phyloP scores from a whole-genome alignment of 2,113 vertebrate genomes.

The Odontesthes bonariensis region DNA sequence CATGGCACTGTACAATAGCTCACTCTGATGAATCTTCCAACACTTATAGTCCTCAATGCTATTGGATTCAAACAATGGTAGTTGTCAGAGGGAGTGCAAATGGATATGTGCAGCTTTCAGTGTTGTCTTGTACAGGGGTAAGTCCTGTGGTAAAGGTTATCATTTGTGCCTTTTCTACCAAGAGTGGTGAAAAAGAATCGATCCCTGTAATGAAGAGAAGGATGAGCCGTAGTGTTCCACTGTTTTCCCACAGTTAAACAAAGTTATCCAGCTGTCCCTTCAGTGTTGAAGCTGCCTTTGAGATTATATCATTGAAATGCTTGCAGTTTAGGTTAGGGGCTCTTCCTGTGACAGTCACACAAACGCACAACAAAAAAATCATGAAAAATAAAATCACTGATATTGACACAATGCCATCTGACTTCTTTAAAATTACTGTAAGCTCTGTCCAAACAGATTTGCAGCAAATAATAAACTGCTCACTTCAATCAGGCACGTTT shows the following conservation, averaged over 20 bases:
- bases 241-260: conserved; percentile 9
- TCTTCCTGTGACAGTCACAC: too few species aligned
- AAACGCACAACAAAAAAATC: not conserved
- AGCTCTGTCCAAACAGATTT: too few species aligned
- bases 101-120: conserved; percentile 47
- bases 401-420: too few species aligned
- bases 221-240: not conserved
- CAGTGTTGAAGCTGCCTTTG: not conserved
- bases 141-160: conserved; percentile 9
- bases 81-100: conserved; percentile 21
- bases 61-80: conserved; percentile 39
- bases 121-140: conserved; percentile 16
- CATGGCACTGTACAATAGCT: not conserved
- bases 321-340: not conserved
- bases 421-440: too few species aligned
- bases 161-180: conserved; percentile 39
- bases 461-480: too few species aligned
- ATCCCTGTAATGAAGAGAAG: not conserved
- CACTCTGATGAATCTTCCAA: conserved; percentile 36
- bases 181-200: conserved; percentile 12
- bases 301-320: conserved; percentile 1
- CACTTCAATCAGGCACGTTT: too few species aligned
- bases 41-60: conserved; percentile 11
- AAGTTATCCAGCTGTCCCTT: not conserved
- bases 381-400: not conserved